Base-by-base conservation (phyloP, 2,113 vertebrate species). In the Megaptera novaeangliae region DNA sequence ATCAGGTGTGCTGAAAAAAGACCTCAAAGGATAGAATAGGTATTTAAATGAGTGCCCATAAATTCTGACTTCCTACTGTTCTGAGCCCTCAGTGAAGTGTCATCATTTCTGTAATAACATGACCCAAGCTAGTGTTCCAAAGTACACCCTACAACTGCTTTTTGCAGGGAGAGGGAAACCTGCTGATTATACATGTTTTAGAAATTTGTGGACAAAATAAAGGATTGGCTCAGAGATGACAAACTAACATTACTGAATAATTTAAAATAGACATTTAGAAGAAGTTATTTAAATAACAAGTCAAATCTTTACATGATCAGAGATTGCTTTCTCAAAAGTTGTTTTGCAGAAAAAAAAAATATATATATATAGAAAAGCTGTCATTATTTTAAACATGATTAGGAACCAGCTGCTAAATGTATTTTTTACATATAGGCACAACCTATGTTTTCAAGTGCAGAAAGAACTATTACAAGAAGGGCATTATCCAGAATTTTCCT, bases 21-120 rank as follows among this genome's bases (percentile, higher is more conserved):
- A 23, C 13, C 66, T 61, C 49, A 9, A 3, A 74, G 52, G 14
- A 59, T 13, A 4, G 12, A 88, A 21, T 6, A 57, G 27, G 15
- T 68, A 63, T 57, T 94, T 92, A 96, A 96, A 91, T 69, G 69
- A 93, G 27, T 29, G 64, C 17, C 13, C 41, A 69, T 81, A 71
- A 96, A 87, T 92, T 90, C 17, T 46, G 36, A 78, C 63, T 91
- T 18, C 3, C n/a, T 94, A 10, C 41, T 63, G 25, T 83, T 94
- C 31, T 64, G 69, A 92, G 39, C 9, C 27, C 10, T 91, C 8
- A 75, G 27, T 36, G 55, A 75, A 68, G 57, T 72, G 86, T 89
- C 36, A 61, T 92, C 59, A 94, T 92, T 96, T 97, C 14, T 90
- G 59, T 27, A 61, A 82, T 36, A 92, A 82, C 88, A 59, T 71